A percentile compares a stretch with the other conserved stretches of the same genome.
Conservation (phyloP, 2,888 invertebrate species). For the Graphium colonna region DNA sequence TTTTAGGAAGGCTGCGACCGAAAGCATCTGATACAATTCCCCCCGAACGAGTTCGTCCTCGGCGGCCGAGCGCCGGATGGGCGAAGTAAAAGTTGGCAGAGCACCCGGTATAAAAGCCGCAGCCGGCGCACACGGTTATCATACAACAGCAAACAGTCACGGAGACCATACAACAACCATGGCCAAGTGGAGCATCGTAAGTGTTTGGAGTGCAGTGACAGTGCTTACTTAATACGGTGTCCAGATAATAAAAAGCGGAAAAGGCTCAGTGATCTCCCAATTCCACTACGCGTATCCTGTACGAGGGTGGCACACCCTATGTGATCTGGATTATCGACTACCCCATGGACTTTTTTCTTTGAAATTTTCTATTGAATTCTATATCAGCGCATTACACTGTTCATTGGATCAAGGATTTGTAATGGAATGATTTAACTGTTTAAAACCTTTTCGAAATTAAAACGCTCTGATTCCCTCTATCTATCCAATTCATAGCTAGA, state of each 20-base stretch:
- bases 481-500: no score
- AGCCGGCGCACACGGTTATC: slow-evolving; percentile 47
- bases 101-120: slow-evolving; percentile 63
- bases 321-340: not conserved
- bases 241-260: slow-evolving; percentile 4
- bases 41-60: slow-evolving; percentile 65
- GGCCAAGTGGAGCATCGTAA: slow-evolving; percentile 75
- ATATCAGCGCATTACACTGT: no score
- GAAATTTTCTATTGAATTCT: not conserved
- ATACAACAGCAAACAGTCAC: slow-evolving; percentile 55
- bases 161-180: slow-evolving; percentile 53
- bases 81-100: slow-evolving; percentile 73
- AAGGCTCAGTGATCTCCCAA: slow-evolving; percentile 6
- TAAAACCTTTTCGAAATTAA: no score
- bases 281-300: not conserved
- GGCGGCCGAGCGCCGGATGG: slow-evolving; percentile 43
- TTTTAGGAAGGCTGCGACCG: slow-evolving; percentile 25
- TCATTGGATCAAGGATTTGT: no score
- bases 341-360: not conserved
- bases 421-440: no score
- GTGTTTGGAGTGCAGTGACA: slow-evolving; percentile 69
- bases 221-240: slow-evolving; percentile 9
- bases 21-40: slow-evolving; percentile 52
- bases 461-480: no score
- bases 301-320: not conserved